A percentile compares a stretch with the other conserved stretches of the same genome.
phyloP scores from a whole-genome alignment of 92 coral and sea anemone species.

The Virgularia gustaviana region DNA sequence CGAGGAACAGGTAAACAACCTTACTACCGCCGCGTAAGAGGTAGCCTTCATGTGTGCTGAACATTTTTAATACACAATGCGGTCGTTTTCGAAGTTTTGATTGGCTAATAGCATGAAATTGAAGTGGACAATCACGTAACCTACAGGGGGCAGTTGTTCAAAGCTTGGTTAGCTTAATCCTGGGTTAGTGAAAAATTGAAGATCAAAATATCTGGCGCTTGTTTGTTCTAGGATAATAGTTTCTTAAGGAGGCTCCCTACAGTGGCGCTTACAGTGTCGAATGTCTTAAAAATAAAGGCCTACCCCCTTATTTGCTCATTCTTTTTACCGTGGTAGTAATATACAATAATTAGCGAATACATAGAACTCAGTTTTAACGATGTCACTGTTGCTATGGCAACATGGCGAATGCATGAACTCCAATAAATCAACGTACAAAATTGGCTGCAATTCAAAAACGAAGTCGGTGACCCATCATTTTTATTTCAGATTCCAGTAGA shows the following conservation, averaged over 20 bases:
- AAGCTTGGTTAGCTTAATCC: too few relatives aligned
- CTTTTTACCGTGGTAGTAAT: not conserved
- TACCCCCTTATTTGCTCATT: not conserved
- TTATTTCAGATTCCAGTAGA: not conserved
- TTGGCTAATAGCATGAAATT: too few relatives aligned
- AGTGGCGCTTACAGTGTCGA: not conserved
- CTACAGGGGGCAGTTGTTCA: too few relatives aligned
- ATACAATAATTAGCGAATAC: not conserved
- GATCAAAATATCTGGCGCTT: too few relatives aligned
- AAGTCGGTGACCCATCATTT: not conserved
- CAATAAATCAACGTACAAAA: not conserved
- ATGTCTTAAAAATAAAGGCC: not conserved
- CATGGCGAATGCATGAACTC: not conserved
- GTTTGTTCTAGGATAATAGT: too few relatives aligned
- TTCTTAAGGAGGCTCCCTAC: conserved; percentile 1
- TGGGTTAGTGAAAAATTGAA: too few relatives aligned
- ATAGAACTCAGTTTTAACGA: not conserved
- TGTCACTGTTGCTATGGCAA: not conserved
- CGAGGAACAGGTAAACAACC: too few relatives aligned
- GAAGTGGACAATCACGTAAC: too few relatives aligned
- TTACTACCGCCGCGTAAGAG: too few relatives aligned
- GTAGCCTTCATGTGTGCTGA: too few relatives aligned
- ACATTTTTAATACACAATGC: too few relatives aligned
- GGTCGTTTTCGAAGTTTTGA: too few relatives aligned
- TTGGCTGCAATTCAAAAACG: not conserved